Evolutionary conservation across 2,113 vertebrate genomes (phyloP), one percentile per base, ranked within the genome.

Genomic region (Pipa parva): DNA sequence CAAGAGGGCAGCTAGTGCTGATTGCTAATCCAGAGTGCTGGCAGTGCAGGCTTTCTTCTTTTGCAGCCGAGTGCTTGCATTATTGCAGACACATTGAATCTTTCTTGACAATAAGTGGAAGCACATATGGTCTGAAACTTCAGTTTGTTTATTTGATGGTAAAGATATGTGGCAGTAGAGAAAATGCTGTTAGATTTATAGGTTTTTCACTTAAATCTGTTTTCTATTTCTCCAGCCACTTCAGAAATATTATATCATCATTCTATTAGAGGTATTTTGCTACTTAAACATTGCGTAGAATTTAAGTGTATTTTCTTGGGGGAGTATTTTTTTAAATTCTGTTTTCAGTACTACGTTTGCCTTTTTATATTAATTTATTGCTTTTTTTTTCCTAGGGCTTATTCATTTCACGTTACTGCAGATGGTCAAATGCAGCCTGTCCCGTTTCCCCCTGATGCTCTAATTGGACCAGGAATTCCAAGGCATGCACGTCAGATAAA

Each of bases 401-500:
- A 87, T 66, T 97, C 94, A 51, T 97, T 97, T 81, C 94, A 97
- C 26, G 94, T 97, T 21, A 97, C 91, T 0, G 94, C 92, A 10
- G 93, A 95, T 5, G 94, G 94, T 29, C 94, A 97, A 78, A 97
- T 97, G 94, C 94, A 97, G 77, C 94, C 94, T 0, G 94, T 97
- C 31, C 94, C 94, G 65, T 95, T 96, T 56, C 93, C 94, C 25
- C 93, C 93, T 0, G 94, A 95, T 1, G 94, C 94, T 63, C 88
- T 96, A 75, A 95, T 96, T 18, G 94, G 94, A 33, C 92, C 92
- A 0, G 92, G 93, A 13, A 96, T 96, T 78, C 94, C 94, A 5
- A 90, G 94, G 11, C 94, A 96, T 10, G 94, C 94, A 42, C 92
- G 94, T 17, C 94, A 95, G 81, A 95, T 96, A 88, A 96, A 95